Base-by-base conservation (phyloP, 2,113 vertebrate species). In the Damaliscus lunatus region DNA sequence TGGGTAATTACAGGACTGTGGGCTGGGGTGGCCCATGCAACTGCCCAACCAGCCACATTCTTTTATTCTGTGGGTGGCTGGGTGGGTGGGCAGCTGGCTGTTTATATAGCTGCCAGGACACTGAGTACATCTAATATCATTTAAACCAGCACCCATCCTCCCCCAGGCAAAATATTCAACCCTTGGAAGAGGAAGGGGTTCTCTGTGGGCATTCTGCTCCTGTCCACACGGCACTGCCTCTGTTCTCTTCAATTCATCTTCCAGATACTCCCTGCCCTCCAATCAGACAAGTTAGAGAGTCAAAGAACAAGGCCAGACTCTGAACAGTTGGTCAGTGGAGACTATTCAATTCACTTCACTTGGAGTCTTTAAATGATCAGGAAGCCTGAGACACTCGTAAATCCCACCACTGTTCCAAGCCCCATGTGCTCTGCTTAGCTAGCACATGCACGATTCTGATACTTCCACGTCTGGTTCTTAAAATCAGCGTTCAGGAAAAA, bases 1-100 rank as follows among this genome's bases (percentile, higher is more conserved):
- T 91, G 78, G 50, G 36, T 97, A 97, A 98, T 97, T 95, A 96
- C 12, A 89, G 92, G 92, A 52, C 31, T 92, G 84, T 14, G 40
- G 95, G 52, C 60, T 94, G 88, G 62, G 59, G 55, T 96, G 88
- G 84, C 96, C 97, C 94, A 40, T 55, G 92, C 57, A 52, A 86
- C 84, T 96, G 92, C 81, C 81, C 84, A 93, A 57, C 71, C 62
- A 88, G 91, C 50, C 96, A 95, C 90, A 96, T 95, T 88, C 60
- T 90, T 97, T 43, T 62, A 90, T 83, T 36, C 31, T 1, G 6
- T 78, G 91, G 96, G 96, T 74, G 86, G 71, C 60, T 83, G 43
- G 27, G 59, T 80, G 40, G 84, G 78, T 50, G 87, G 97, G 95
- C 80, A 96, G 74, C 33, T 80, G 48, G 48, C 53, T 96, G 40